Base-by-base conservation (phyloP, 2,888 invertebrate genomes). In the Plagiodera versicolora region DNA sequence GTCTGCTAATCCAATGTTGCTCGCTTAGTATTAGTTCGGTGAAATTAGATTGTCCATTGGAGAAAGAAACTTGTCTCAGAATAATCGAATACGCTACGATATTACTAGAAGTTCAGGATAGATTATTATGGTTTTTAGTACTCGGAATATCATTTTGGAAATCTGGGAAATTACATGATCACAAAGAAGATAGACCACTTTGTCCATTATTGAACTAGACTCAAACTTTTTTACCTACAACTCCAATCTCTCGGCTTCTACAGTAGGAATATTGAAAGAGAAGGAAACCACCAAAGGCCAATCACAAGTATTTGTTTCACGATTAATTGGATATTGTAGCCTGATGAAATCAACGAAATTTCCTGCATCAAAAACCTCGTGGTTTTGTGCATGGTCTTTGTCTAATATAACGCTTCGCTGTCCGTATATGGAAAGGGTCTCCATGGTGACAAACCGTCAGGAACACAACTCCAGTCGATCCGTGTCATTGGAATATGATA, bases 401-500 rank as follows among this genome's bases (percentile, higher is more conserved):
- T 14, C 39, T 39, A 14, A 35, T 24, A 53, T 16, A 20, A 49
- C 57, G 55, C 47, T 45, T 44, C 59, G 53, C 35, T 56, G 56
- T 59, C 61, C 57, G 57, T 59, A 54, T 63, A 50, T 60, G 51
- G 58, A 64, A 57, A 61, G 45, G 54, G 61, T 64, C 61, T 59
- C 59, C 49, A 64, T 64, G 61, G 64, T 49, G 63, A 64, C 59
- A 61, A 61, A 64, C 64, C 64, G 56, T 61, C 61, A 58, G 52
- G 53, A 61, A 64, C 58, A 56, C 60, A 59, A 50, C 64, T 59
- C 58, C 68, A 69, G 68, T 67, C 69, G 69, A 72, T 68, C 69
- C 67, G 61, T 71, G 71, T 74, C 75, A 75, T 75, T 76, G 74
- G 73, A 76, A 76, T 75, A 76, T 74, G 75, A 76, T 76, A 76